Conservation (phyloP, 2,113 vertebrate genomes). For the Ibidorhyncha struthersii region DNA sequence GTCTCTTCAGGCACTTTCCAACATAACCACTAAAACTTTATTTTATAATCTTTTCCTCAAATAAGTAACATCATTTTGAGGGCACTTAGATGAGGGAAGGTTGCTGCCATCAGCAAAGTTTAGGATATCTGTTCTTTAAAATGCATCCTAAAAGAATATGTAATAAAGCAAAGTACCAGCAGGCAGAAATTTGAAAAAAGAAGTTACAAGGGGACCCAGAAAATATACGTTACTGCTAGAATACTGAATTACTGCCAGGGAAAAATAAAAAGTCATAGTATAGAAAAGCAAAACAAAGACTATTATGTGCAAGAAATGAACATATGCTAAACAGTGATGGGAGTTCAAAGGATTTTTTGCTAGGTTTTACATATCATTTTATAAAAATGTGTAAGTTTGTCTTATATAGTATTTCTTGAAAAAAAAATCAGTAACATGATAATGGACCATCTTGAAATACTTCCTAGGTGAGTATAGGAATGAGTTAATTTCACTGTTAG, state of each 20-base stretch:
- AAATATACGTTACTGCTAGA: background rate
- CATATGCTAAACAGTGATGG: background rate
- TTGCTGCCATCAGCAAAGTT: background rate
- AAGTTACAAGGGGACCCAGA: background rate
- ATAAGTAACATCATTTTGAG: background rate
- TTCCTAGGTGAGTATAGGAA: background rate
- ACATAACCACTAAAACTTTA: background rate
- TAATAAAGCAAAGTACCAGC: background rate
- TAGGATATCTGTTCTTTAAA: background rate
- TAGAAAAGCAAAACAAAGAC: background rate
- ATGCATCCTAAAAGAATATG: background rate
- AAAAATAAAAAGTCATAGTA: background rate
- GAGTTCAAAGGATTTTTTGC: background rate
- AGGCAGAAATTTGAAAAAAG: background rate
- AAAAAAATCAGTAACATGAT: background rate
- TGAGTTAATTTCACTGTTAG: background rate
- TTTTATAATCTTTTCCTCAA: background rate
- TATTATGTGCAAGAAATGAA: background rate
- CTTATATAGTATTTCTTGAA: background rate
- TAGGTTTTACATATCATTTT: background rate
- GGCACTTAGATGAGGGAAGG: background rate
- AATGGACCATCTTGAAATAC: background rate
- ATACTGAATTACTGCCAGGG: background rate
- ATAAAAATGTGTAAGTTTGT: background rate
- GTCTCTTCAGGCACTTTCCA: background rate